Base-by-base conservation (phyloP, 2,888 invertebrate species). In the Euphydryas editha region DNA sequence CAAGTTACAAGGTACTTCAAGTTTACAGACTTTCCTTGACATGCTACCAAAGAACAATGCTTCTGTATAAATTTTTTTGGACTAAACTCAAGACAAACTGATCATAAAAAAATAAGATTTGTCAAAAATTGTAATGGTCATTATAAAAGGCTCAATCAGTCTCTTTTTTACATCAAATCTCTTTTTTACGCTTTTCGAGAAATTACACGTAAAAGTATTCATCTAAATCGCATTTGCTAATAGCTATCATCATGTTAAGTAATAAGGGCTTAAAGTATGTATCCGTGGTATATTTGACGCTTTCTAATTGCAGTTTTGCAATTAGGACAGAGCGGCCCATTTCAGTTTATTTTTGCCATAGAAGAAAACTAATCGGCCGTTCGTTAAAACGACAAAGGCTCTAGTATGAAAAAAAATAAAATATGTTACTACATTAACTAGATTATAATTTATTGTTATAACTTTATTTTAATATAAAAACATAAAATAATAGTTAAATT, bases 21-120 rank as follows among this genome's bases (percentile, higher is more conserved):
- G 65, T 65, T 70, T 68, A 68, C 62, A 44, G 68, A 70, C 70
- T 68, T 65, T 54, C 62, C 70, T 65, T 62, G 69, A 49, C 67
- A 67, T 65, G 67, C 57, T 62, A 61, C 65, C 65, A 44, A 44
- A 59, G 51, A 58, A 46, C 49, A 37, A 39, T 57, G 60, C 51
- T 36, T 49, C 49, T 44, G 51, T 63, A 58, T 42, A 49, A 15
- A 39, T 46, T n/a, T 51, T 24, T 51, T 6, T 3, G 13, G 6
- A 7, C 21, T 51, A n/a, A 15, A 21, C 24, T 51, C 15, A 51
- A 15, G 21, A 17, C 42, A 24, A 37, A 18, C 39, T 57, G 47
- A 39, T 11, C 15, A 39, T 15, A 3, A 11, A n/a, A 57, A 39
- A 30, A 0, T 30, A 30, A 30, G 8, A 2, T 30, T 30, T 30